Evolutionary conservation across 2,888 invertebrate genomes (phyloP).

Genomic region (Drosophila tanythrix): DNA sequence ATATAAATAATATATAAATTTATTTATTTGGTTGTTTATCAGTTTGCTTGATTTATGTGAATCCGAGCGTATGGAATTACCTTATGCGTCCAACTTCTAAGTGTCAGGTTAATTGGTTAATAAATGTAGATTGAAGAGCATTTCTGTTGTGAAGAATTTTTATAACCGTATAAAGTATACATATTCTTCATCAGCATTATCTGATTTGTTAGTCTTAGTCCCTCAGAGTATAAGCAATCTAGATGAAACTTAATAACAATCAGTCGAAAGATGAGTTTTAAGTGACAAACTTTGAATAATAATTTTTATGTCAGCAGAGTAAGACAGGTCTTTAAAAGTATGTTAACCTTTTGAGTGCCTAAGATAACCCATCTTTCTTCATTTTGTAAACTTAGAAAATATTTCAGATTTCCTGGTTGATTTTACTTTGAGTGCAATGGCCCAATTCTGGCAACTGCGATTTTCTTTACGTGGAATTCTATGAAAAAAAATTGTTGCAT

Average conservation of each 20-base stretch:
- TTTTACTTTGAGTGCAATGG: not conserved
- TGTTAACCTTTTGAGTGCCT: accelerated
- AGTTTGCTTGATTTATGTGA: not conserved
- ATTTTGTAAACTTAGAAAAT: not conserved
- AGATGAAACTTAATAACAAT: not conserved
- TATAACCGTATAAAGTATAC: too few relatives aligned
- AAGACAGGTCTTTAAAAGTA: not conserved
- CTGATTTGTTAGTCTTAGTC: not conserved
- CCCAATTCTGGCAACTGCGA: not conserved
- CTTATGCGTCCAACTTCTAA: not conserved
- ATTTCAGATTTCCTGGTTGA: not conserved
- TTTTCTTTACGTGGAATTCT: not conserved
- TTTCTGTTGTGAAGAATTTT: not conserved
- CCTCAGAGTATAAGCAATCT: not conserved
- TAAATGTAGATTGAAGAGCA: not conserved
- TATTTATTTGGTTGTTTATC: not conserved
- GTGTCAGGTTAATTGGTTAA: not conserved
- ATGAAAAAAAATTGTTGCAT: not conserved
- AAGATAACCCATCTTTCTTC: not conserved
- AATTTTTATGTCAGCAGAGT: not conserved
- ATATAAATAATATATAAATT: not conserved
- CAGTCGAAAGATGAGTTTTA: not conserved
- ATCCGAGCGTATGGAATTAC: not conserved
- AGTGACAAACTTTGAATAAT: not conserved
- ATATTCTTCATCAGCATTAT: not conserved